Conservation (phyloP, 2,797 vertebrate species). For the Zalophus californianus region DNA sequence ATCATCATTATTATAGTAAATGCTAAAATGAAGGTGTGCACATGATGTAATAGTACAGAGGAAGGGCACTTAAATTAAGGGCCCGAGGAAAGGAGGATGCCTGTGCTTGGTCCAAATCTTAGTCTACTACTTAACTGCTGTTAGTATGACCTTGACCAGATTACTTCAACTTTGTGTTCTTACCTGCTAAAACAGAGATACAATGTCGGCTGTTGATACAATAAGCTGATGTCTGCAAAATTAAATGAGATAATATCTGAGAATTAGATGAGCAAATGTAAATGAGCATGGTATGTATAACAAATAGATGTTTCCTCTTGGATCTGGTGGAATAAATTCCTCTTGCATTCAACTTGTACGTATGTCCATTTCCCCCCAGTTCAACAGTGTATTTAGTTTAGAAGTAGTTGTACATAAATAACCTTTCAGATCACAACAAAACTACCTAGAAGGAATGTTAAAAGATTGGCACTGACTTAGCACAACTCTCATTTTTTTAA, state of each 20-base stretch:
- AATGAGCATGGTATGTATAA: neutral
- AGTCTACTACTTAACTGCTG: neutral
- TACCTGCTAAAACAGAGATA: neutral
- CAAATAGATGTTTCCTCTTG: constrained; percentile 35
- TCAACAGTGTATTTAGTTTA: neutral
- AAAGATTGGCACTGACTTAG: neutral
- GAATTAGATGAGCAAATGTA: constrained; percentile 29
- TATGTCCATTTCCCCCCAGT: neutral
- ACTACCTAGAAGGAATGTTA: neutral
- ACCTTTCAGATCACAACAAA: constrained; percentile 22
- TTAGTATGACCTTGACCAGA: neutral
- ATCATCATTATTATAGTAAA: neutral
- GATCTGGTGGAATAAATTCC: constrained; percentile 6
- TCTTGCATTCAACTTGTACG: constrained; percentile 6
- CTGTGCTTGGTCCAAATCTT: neutral
- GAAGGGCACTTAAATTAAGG: neutral
- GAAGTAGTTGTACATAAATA: constrained; percentile 19
- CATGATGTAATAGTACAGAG: neutral
- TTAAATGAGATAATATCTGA: constrained; percentile 22
- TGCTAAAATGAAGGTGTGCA: neutral
- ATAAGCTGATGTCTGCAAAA: neutral
- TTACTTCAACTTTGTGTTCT: neutral
- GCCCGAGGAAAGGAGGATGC: neutral
- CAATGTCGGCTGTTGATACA: neutral
- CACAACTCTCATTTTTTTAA: neutral